Evolutionary conservation across 2,797 vertebrate genomes (phyloP).

Genomic region (Triplophysa bombifrons): DNA sequence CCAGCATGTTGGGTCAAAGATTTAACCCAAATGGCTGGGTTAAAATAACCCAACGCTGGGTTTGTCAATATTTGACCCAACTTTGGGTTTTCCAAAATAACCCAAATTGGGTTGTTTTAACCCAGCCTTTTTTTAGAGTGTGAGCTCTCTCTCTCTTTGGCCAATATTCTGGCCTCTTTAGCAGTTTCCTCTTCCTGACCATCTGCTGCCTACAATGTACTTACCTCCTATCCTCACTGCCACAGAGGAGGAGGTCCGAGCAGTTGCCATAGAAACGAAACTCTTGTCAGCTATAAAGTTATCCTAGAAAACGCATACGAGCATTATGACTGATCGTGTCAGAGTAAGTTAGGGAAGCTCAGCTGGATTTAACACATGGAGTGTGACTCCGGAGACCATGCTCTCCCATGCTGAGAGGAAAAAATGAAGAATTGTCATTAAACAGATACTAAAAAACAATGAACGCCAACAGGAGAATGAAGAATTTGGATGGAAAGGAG

Average conservation of each 20-base stretch:
- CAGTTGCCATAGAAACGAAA: constrained; percentile 33
- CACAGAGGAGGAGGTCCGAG: constrained; percentile 7
- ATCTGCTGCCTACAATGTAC: constrained; percentile 42
- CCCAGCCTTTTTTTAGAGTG: too few species aligned
- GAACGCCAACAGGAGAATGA: neutral
- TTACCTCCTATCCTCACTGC: constrained; percentile 35
- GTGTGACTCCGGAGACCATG: constrained; percentile 33
- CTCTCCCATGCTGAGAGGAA: constrained; percentile 6
- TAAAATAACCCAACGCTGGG: too few species aligned
- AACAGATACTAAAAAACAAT: constrained; percentile 15
- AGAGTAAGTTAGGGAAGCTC: constrained; percentile 9
- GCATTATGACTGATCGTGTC: constrained; percentile 17
- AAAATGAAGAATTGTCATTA: constrained; percentile 15
- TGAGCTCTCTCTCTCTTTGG: neutral
- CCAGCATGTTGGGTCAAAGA: too few species aligned
- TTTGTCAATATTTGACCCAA: too few species aligned
- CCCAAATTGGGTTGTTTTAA: too few species aligned
- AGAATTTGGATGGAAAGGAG: neutral
- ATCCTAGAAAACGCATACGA: neutral
- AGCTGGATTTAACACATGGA: constrained; percentile 33
- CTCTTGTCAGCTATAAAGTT: constrained; percentile 27
- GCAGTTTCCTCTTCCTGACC: constrained; percentile 54
- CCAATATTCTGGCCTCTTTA: constrained; percentile 28
- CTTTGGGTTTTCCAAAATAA: too few species aligned
- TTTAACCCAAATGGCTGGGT: too few species aligned